Base-by-base conservation (phyloP, 2,797 vertebrate species). In the Sebastes oblongus region DNA sequence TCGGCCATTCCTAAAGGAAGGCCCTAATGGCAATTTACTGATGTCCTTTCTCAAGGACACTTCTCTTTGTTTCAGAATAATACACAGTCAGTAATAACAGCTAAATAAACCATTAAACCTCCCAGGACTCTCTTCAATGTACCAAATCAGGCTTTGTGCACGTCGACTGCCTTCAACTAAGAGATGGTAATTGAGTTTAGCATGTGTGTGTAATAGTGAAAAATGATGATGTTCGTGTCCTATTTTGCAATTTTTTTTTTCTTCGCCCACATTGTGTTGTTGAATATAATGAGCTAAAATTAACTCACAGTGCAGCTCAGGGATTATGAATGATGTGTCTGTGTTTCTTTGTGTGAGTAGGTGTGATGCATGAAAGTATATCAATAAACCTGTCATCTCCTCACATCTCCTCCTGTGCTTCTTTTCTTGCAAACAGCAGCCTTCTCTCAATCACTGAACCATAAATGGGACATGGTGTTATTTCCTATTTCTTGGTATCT, bases 1-100 rank as follows among this genome's bases (percentile, higher is more conserved):
- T 75, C 56, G 24, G 77, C 74, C 73, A 59, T 64, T 86, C 67
- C 75, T 78, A 58, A 89, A 88, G 52, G 77, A 86, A 80, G 34
- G 67, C 66, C 66, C 67, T 77, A 80, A 90, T 81, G 81, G 66
- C 82, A 84, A 83, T 92, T 88, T 87, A 82, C 82, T 67, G 25
- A 46, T 86, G 88, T 93, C 89, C 91, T 91, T 83, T 83, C 66
- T 29, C 87, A 94, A 94, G 93, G 92, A 86, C 93, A 82, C 78
- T 50, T 83, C 50, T 59, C 82, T 90, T 89, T 91, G 78, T 88
- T 92, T 90, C 59, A 72, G 66, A 85, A 83, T 74, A 78, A 84
- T 77, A 75, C 69, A 59, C 67, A 61, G 27, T 64, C 20, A 24
- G 64, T 84, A 91, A 92, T 94, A 75, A 91, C 60, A 68, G 32